Percentiles rank a stretch among this genome's conserved stretches.
These are phyloP conservation scores for Picus viridis DNA, from an alignment of 2,797 vertebrate species.

Conservation along the genomic window DNA sequence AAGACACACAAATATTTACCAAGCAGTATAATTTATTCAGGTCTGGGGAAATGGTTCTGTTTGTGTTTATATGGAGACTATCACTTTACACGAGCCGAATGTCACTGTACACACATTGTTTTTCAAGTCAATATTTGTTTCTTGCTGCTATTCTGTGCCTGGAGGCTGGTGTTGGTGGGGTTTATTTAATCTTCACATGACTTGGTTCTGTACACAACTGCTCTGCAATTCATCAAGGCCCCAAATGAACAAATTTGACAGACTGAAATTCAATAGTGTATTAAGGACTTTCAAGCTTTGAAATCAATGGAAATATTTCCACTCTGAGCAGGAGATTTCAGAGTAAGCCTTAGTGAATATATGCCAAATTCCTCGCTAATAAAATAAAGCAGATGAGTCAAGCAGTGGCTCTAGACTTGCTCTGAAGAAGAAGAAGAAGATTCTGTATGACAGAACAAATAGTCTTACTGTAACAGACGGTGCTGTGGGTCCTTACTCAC, in stretches of 20 bases:
- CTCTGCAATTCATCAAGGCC: conserved; percentile 18
- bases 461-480: conserved; percentile 34
- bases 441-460: not conserved
- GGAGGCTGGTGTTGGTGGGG: not conserved
- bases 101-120: conserved; percentile 36
- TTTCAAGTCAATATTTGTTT: conserved; percentile 64
- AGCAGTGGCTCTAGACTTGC: not conserved
- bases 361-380: not conserved
- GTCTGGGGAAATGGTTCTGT: conserved; percentile 51
- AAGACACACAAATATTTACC: conserved; percentile 73
- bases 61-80: conserved; percentile 51
- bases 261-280: not conserved
- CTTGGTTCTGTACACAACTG: conserved; percentile 15
- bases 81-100: conserved; percentile 56
- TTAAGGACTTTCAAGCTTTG: not conserved
- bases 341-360: conserved; percentile 8
- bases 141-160: conserved; percentile 24
- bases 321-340: not conserved
- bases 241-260: conserved; percentile 8
- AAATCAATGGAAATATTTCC: conserved; percentile 2
- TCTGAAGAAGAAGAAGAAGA: conserved; percentile 2
- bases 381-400: conserved; percentile 30
- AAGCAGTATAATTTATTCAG: conserved; percentile 34
- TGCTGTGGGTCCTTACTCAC: not conserved
- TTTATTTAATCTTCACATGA: conserved; percentile 27